phyloP scores from a whole-genome alignment of 2,888 invertebrate genomes.

The Boloria euphrosyne region DNA sequence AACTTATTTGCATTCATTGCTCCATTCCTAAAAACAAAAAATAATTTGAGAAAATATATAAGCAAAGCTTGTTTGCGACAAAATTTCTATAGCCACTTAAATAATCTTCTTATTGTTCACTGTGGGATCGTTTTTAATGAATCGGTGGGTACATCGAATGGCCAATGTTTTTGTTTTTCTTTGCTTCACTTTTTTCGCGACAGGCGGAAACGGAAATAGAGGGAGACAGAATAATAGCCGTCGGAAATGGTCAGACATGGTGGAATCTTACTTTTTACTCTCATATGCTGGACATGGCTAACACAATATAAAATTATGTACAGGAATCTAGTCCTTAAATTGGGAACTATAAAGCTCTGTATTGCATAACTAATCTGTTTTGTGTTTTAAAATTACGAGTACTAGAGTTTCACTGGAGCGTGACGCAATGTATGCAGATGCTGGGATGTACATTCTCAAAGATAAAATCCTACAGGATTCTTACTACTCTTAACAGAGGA shows the following conservation, averaged over 20 bases:
- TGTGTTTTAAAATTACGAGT: conserved; percentile 48
- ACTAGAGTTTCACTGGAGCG: conserved; percentile 52
- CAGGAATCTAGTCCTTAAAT: conserved; percentile 46
- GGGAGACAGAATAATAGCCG: conserved; percentile 82
- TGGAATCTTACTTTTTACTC: conserved; percentile 76
- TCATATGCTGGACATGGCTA: conserved; percentile 70
- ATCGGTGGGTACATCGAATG: conserved; percentile 45
- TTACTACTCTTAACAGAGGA: conserved; percentile 30
- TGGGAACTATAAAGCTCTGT: conserved; percentile 17
- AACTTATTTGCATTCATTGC: conserved; percentile 27
- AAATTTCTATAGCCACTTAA: conserved; percentile 43
- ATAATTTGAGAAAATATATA: conserved; percentile 10
- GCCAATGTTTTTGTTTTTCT: conserved; percentile 54
- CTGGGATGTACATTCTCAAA: conserved; percentile 45
- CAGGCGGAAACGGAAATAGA: conserved; percentile 81
- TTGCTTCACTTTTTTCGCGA: conserved; percentile 76
- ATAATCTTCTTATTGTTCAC: conserved; percentile 45
- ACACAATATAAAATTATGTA: conserved; percentile 58
- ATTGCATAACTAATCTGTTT: conserved; percentile 36
- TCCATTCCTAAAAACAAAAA: conserved; percentile 9
- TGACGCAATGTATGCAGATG: conserved; percentile 53
- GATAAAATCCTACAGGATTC: conserved; percentile 42
- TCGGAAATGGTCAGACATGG: conserved; percentile 83
- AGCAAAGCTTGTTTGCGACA: neutral
- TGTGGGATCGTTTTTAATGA: conserved; percentile 48